Base-by-base conservation (phyloP, 2,888 invertebrate species). In the Melanchra persicariae region DNA sequence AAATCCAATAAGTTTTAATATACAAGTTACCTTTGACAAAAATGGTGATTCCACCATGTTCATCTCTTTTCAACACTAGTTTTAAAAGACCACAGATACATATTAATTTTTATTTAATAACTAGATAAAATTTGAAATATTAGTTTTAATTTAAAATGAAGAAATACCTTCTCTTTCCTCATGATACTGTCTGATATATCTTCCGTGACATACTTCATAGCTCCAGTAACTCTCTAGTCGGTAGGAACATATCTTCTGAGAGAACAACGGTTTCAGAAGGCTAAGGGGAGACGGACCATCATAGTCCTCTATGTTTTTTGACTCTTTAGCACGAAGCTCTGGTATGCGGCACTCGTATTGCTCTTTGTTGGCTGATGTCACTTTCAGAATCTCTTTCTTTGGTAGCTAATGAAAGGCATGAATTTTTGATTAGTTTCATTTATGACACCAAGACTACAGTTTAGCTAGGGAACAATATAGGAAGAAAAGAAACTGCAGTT, bases 191-290 rank as follows among this genome's bases (percentile, higher is more conserved):
- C 98, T 96, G 5, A 99, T 97, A 91, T 98, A 98, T 84, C 97
- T 96, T 0, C 99, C 99, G 93, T 99, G 99, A 87, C 99, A 99
- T 43, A 99, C 97, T 93, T 99, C 99, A 91, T 99, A 99, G 0
- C 98, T 98, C 99, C 99, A 99, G 89, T 99, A 99, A 4, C 98
- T 97, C 90, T 99, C 99, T 62, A 98, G 93, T 79, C 98, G 96
- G 88, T 98, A 98, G 0, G 98, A 98, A 89, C 99, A 99, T 61
- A 97, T 97, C 82, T 97, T 97, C 85, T 98, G 97, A 2, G 96
- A 94, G 90, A 99, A 98, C 70, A 99, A 93, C 0, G 98, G 97
- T 73, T 97, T 96, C 59, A 99, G 92, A 24, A 99, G 93, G 86
- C 98, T 97, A 58, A 98, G 93, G 0, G 99, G 98, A 79, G 97